Evolutionary conservation across 2,113 vertebrate genomes (phyloP).

Genomic region (Atlantisia rogersi): DNA sequence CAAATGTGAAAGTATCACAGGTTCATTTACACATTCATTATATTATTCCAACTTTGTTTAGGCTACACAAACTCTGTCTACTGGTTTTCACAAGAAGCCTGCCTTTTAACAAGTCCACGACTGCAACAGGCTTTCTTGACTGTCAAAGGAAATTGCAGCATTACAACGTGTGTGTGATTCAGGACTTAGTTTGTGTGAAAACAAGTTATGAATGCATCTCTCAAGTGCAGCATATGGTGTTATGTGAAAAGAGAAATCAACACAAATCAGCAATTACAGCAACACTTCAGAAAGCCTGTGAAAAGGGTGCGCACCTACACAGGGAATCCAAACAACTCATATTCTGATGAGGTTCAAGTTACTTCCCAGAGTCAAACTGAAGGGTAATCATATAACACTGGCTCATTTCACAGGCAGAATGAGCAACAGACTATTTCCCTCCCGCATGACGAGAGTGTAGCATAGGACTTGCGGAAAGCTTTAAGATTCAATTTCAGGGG

Average conservation of each 20-base stretch:
- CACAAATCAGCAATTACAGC: slow-evolving; percentile 67
- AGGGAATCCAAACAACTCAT: slow-evolving; percentile 30
- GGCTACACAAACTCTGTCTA: neutral
- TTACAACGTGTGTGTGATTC: slow-evolving; percentile 10
- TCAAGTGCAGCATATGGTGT: slow-evolving; percentile 47
- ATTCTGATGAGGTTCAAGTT: slow-evolving; percentile 56
- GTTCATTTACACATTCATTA: neutral
- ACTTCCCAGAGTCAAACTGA: slow-evolving; percentile 46
- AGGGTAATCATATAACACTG: slow-evolving; percentile 56
- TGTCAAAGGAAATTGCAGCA: slow-evolving; percentile 50
- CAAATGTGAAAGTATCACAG: neutral
- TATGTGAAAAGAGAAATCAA: slow-evolving; percentile 50
- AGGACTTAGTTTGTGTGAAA: slow-evolving; percentile 15
- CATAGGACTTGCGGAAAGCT: slow-evolving; percentile 55
- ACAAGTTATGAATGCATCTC: slow-evolving; percentile 45
- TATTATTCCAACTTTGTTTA: neutral
- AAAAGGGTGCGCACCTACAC: neutral
- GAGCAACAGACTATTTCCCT: slow-evolving; percentile 35
- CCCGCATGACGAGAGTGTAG: slow-evolving; percentile 18
- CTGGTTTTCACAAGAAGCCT: neutral
- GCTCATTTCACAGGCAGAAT: slow-evolving; percentile 67
- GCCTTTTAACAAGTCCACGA: neutral
- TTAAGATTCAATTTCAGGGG: slow-evolving; percentile 60
- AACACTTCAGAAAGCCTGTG: slow-evolving; percentile 60
- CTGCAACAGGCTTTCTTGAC: neutral